A percentile compares a stretch with the other conserved stretches of the same genome.
phyloP scores from a whole-genome alignment of 1,140 invertebrate genomes.

The Rhyacophila brunnea region DNA sequence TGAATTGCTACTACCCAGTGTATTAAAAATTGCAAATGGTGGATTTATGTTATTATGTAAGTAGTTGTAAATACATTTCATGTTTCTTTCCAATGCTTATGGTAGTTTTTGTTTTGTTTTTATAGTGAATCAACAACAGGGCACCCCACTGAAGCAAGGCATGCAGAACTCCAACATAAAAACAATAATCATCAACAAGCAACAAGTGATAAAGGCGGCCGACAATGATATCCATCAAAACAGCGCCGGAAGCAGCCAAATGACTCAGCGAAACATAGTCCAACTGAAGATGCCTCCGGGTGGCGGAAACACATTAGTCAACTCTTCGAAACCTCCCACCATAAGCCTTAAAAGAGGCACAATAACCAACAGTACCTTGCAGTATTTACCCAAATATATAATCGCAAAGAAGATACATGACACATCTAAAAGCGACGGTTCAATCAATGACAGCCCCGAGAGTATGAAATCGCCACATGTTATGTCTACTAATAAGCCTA shows the following conservation, averaged over 20 bases:
- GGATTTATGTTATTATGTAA: too few species aligned
- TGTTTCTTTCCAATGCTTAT: neutral
- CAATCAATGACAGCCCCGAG: neutral
- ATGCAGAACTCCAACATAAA: slow-evolving; percentile 15
- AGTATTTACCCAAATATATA: slow-evolving; percentile 27
- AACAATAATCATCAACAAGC: slow-evolving; percentile 32
- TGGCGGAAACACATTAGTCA: neutral
- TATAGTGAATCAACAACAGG: slow-evolving; percentile 8
- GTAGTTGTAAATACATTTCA: too few species aligned
- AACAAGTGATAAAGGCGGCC: slow-evolving; percentile 11
- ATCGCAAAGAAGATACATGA: slow-evolving; percentile 23
- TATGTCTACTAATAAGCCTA: slow-evolving; percentile 18
- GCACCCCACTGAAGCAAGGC: neutral
- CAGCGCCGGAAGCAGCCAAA: too few species aligned
- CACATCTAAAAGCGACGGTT: neutral
- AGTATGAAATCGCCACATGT: neutral
- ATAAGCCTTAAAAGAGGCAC: slow-evolving; percentile 9
- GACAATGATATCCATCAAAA: neutral
- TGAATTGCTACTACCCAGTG: too few species aligned
- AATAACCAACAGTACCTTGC: slow-evolving; percentile 9
- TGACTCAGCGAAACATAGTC: slow-evolving; percentile 13
- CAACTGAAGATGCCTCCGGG: slow-evolving; percentile 18
- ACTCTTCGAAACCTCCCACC: slow-evolving; percentile 4
- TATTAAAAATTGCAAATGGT: too few species aligned
- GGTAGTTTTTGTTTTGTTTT: neutral